These are phyloP conservation scores for Conomelus anceps DNA, from an alignment of 2,888 invertebrate genomes.

Conservation along the genomic window DNA sequence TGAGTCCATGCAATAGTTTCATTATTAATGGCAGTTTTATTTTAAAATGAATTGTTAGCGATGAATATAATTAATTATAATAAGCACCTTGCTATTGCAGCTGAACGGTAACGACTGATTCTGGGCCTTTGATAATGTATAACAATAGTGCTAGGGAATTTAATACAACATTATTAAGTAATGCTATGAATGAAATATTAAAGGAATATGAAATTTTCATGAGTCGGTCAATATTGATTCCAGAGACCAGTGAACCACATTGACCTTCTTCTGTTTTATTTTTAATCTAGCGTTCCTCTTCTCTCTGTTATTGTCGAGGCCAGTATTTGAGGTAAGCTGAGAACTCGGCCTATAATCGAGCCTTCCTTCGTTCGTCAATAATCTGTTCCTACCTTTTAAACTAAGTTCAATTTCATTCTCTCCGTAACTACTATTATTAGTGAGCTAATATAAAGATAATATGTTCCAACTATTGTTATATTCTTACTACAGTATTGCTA, in stretches of 20 bases:
- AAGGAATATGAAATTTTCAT: neutral
- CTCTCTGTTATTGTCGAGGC: neutral
- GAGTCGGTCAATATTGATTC: neutral
- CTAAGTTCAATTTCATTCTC: neutral
- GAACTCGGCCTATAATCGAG: neutral
- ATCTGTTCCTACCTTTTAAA: neutral
- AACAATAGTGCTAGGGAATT: neutral
- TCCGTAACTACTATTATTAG: neutral
- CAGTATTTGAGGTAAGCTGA: neutral
- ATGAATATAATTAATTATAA: neutral
- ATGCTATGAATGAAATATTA: neutral
- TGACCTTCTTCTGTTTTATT: neutral
- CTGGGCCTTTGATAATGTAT: neutral
- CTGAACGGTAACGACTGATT: neutral
- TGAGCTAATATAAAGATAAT: neutral
- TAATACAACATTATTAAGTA: neutral
- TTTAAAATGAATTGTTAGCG: neutral
- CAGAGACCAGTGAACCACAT: neutral
- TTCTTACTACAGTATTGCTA: neutral
- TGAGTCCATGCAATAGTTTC: neutral
- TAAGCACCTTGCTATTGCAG: neutral
- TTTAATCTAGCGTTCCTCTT: neutral
- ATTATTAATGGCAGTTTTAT: neutral
- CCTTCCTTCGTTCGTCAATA: neutral
- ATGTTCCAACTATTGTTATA: neutral